These are phyloP conservation scores for Reticulitermes speratus DNA, from an alignment of 1,140 invertebrate species.

Conservation along the genomic window DNA sequence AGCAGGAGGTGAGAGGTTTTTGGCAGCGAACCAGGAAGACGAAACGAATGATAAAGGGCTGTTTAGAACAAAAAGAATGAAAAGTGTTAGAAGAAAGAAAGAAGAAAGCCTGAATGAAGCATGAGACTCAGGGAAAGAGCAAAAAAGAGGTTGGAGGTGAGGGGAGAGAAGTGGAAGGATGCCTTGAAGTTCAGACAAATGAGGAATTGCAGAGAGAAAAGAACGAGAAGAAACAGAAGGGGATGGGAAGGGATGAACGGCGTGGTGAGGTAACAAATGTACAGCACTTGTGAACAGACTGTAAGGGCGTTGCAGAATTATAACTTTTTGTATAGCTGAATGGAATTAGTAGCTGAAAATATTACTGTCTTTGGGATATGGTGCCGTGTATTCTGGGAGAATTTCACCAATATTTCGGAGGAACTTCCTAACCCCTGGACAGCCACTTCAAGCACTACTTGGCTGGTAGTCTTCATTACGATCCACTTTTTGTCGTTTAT, in stretches of 20 bases:
- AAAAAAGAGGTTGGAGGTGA: background rate
- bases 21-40: background rate
- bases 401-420: too few relatives aligned
- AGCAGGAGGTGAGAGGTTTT: background rate
- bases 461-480: too few relatives aligned
- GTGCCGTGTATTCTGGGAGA: too few relatives aligned
- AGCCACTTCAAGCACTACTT: too few relatives aligned
- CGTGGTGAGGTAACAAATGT: background rate
- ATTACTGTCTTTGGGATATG: too few relatives aligned
- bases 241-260: background rate
- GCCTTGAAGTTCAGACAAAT: background rate
- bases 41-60: background rate
- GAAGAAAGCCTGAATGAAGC: background rate
- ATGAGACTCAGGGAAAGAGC: background rate
- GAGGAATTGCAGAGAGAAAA: background rate
- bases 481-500: too few relatives aligned
- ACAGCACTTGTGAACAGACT: background rate
- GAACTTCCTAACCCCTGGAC: too few relatives aligned
- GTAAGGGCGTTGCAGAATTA: background rate
- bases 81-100: background rate
- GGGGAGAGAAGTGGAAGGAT: background rate
- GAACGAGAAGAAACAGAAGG: background rate
- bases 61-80: conserved; percentile 13
- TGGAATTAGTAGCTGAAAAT: too few relatives aligned
- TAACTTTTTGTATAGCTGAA: too few relatives aligned